These are phyloP conservation scores for Euphydryas editha DNA, from an alignment of 2,888 invertebrate species.

Conservation along the genomic window DNA sequence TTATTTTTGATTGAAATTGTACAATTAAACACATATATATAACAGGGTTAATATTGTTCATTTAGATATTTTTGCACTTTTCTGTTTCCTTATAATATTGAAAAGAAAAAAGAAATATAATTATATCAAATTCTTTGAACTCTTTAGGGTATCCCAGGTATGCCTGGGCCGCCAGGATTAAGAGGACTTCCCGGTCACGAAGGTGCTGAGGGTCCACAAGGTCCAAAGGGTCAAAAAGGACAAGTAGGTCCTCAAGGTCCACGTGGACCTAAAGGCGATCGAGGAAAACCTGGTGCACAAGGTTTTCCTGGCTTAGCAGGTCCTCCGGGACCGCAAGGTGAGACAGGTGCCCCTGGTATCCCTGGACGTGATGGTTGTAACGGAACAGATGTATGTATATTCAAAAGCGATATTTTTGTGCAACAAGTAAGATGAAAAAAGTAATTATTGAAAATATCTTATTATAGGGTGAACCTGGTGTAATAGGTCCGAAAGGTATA, in stretches of 20 bases:
- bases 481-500: slow-evolving; percentile 86
- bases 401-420: neutral
- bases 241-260: slow-evolving; percentile 92
- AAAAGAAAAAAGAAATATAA: too few species aligned
- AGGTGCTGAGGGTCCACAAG: slow-evolving; percentile 93
- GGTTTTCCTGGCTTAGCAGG: slow-evolving; percentile 87
- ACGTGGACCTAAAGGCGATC: slow-evolving; percentile 92
- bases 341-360: slow-evolving; percentile 88
- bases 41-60: too few species aligned
- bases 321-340: slow-evolving; percentile 87
- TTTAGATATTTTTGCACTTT: too few species aligned
- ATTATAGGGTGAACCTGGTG: slow-evolving; percentile 88
- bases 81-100: too few species aligned
- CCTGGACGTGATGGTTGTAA: slow-evolving; percentile 98
- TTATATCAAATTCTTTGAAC: neutral
- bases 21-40: too few species aligned
- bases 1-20: too few species aligned
- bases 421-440: neutral
- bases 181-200: slow-evolving; percentile 91
- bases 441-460: neutral
- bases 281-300: slow-evolving; percentile 93
- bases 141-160: slow-evolving; percentile 80
- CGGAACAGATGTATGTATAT: slow-evolving; percentile 92
- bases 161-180: slow-evolving; percentile 87
- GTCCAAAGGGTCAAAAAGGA: slow-evolving; percentile 95